Conservation (phyloP, 2,888 invertebrate genomes). For the Pristionchus japonicus region DNA sequence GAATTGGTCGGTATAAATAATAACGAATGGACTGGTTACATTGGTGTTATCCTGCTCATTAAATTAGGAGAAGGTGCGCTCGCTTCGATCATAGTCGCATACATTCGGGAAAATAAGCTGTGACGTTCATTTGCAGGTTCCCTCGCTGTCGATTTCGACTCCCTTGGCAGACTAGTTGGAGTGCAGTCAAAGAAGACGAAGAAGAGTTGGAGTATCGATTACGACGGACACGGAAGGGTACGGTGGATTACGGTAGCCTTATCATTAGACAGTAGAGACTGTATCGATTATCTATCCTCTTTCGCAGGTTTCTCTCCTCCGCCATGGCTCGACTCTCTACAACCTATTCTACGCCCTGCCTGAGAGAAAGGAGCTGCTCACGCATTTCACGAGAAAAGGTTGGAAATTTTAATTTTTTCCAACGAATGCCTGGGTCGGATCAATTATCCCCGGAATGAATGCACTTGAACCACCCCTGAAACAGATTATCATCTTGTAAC, state of each 20-base stretch:
- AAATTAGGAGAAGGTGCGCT: no score
- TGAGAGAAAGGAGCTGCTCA: slow-evolving; percentile 47
- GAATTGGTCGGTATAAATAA: no score
- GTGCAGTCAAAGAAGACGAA: slow-evolving; percentile 35
- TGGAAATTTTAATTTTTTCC: neutral
- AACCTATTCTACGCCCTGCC: slow-evolving; percentile 55
- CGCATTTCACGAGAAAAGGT: slow-evolving; percentile 53
- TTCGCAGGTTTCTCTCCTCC: slow-evolving; percentile 11
- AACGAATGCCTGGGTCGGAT: neutral
- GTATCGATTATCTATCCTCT: neutral
- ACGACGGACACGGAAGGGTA: slow-evolving; percentile 53
- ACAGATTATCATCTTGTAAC: no score
- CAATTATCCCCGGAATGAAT: no score
- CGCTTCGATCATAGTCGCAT: neutral
- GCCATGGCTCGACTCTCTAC: slow-evolving; percentile 19
- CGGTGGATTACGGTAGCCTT: neutral
- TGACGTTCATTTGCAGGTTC: slow-evolving; percentile 34
- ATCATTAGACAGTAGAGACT: neutral
- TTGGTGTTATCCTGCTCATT: neutral
- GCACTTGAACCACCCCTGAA: no score
- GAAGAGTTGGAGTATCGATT: slow-evolving; percentile 38
- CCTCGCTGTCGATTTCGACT: slow-evolving; percentile 49
- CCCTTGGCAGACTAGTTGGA: slow-evolving; percentile 49
- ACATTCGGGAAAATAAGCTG: neutral
- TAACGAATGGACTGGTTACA: no score